Evolutionary conservation across 2,113 vertebrate genomes (phyloP).

Genomic region (Leiothrix lutea): DNA sequence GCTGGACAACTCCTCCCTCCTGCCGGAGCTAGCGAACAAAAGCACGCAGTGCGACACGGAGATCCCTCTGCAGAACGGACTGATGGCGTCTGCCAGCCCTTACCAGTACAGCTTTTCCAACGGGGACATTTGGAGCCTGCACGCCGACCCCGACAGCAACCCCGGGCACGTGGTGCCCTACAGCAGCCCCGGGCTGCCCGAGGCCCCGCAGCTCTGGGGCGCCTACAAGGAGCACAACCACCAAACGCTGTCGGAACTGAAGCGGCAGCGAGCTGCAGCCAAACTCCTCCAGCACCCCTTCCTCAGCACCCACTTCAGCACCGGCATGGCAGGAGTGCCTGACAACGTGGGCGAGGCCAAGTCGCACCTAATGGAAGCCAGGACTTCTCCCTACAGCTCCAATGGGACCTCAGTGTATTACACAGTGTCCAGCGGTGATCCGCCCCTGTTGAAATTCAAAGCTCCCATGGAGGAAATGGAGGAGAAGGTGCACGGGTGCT

Average conservation of each 20-base stretch:
- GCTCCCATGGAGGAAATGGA: slow-evolving; percentile 91
- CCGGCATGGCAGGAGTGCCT: slow-evolving; percentile 69
- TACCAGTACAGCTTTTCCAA: slow-evolving; percentile 76
- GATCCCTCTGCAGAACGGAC: slow-evolving; percentile 78
- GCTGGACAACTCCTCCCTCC: slow-evolving; percentile 73
- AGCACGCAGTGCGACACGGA: slow-evolving; percentile 76
- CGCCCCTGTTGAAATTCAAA: slow-evolving; percentile 91
- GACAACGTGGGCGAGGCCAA: slow-evolving; percentile 79
- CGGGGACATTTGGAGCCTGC: slow-evolving; percentile 73
- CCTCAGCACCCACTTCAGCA: slow-evolving; percentile 86
- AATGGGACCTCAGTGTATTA: slow-evolving; percentile 91
- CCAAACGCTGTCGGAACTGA: slow-evolving; percentile 93
- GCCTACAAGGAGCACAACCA: slow-evolving; percentile 82
- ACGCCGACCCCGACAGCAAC: slow-evolving; percentile 55
- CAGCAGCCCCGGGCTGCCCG: slow-evolving; percentile 14
- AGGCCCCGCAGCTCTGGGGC: slow-evolving; percentile 69
- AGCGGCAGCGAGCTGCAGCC: slow-evolving; percentile 90
- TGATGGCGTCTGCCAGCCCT: slow-evolving; percentile 68
- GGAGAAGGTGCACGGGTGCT: slow-evolving; percentile 86
- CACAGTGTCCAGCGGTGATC: slow-evolving; percentile 91
- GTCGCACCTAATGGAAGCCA: slow-evolving; percentile 79
- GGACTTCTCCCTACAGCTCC: slow-evolving; percentile 87
- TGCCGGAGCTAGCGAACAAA: slow-evolving; percentile 78
- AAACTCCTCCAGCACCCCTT: slow-evolving; percentile 88
- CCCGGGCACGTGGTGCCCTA: slow-evolving; percentile 63